Conservation (phyloP, 2,797 vertebrate genomes). For the Gadopsis marmoratus region DNA sequence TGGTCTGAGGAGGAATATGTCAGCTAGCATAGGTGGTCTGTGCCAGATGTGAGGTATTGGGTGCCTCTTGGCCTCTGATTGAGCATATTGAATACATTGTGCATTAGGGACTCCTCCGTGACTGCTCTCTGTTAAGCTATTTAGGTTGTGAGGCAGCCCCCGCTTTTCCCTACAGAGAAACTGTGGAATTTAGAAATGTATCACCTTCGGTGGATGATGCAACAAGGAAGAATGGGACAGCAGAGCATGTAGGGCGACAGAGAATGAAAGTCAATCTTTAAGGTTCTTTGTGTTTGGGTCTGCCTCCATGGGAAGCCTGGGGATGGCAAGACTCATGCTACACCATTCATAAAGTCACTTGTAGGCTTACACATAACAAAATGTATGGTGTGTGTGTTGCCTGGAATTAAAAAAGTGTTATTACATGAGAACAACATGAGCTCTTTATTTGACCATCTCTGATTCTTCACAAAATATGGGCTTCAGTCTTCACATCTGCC, state of each 20-base stretch:
- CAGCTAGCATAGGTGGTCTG: conserved; percentile 77
- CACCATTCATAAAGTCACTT: conserved; percentile 19
- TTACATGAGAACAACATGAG: conserved; percentile 5
- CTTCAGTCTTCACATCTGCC: conserved; percentile 35
- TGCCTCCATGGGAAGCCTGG: conserved; percentile 42
- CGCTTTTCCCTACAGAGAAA: conserved; percentile 50
- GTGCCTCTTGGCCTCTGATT: conserved; percentile 62
- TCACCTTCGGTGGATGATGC: conserved; percentile 57
- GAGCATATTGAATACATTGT: conserved; percentile 81
- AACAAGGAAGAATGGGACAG: conserved; percentile 17
- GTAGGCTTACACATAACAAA: neutral
- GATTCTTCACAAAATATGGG: conserved; percentile 19
- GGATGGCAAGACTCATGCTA: conserved; percentile 20
- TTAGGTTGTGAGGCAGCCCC: conserved; percentile 52
- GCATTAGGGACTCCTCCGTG: conserved; percentile 57
- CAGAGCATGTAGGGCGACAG: conserved; percentile 10
- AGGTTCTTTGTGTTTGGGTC: conserved; percentile 66
- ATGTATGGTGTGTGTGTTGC: neutral
- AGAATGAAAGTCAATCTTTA: conserved; percentile 43
- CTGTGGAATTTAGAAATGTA: conserved; percentile 57
- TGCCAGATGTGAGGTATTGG: conserved; percentile 76
- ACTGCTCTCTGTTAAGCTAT: conserved; percentile 63
- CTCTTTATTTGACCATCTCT: conserved; percentile 8
- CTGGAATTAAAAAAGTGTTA: conserved; percentile 16
- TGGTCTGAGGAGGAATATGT: conserved; percentile 61